Evolutionary conservation across 2,113 vertebrate species (phyloP), one percentile per base, ranked within the genome.

Genomic region (Phoenicopterus ruber): DNA sequence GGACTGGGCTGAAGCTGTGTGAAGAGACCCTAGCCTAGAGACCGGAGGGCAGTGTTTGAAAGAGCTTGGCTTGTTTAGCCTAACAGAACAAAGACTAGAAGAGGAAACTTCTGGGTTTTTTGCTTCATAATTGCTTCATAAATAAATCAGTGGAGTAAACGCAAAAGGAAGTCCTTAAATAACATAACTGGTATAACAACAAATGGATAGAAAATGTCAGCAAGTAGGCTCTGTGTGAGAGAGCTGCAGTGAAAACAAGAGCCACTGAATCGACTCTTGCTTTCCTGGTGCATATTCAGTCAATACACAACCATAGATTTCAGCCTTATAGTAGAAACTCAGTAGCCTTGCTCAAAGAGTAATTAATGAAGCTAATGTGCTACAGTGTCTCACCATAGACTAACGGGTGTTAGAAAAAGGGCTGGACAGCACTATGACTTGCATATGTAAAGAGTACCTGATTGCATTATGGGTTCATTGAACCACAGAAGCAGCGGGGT

Each of bases 401-500:
- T 28, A 87, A 50, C 7, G 16, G 17, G 11, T 18, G 14, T 63
- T 46, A 44, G 32, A 65, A 63, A 92, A 71, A n/a, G 21, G n/a
- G 36, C 46, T 52, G 38, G 16, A 7, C 9, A 5, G 17, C 40
- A 46, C 9, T n/a, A 13, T 12, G 14, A 42, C 13, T 36, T 59
- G 21, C 9, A 1, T 17, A 7, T 4, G 5, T 22, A 38, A 82
- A 47, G 17, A 55, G 22, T 21, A 10, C 4, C 20, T 31, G 25
- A 11, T 20, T 52, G 20, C 28, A 18, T 21, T 49, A 42, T 0
- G 40, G 40, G 6, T 69, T 89, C 34, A 10, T 11, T 24, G 18
- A 8, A 1, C 46, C 1, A 2, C 61, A 38, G 70, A 49, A 1
- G 21, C 38, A 50, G 15, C 8, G 6, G 3, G 6, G 13, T 42